Evolutionary conservation across 2,888 invertebrate genomes (phyloP).

Genomic region (Harpalus rufipes): DNA sequence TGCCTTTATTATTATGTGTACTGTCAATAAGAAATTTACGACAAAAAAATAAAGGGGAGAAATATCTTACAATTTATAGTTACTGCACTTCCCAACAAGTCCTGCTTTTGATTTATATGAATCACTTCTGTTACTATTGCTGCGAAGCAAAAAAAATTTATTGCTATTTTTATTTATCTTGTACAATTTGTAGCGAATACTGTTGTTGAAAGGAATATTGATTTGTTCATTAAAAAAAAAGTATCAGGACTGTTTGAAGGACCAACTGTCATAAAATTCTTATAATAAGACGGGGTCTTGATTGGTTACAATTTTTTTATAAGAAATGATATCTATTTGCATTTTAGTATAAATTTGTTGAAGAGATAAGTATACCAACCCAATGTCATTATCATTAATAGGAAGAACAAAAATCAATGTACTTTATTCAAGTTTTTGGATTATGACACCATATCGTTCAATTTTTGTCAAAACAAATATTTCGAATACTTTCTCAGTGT

Average conservation of each 20-base stretch:
- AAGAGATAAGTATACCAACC: too few species aligned
- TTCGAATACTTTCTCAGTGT: too few species aligned
- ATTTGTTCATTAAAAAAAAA: not conserved
- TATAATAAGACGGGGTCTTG: not conserved
- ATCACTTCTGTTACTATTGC: slow-evolving; percentile 14
- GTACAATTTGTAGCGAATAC: not conserved
- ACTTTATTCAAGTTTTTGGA: too few species aligned
- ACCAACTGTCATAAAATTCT: not conserved
- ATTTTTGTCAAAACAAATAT: too few species aligned
- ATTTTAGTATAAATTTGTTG: too few species aligned
- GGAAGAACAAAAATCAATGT: too few species aligned
- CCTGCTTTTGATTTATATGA: slow-evolving; percentile 28
- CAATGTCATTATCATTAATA: too few species aligned
- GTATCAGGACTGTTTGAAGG: not conserved
- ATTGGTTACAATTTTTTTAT: not conserved
- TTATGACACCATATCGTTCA: too few species aligned
- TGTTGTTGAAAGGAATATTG: not conserved
- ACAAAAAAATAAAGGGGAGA: slow-evolving; percentile 13
- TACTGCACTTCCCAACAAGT: slow-evolving; percentile 29
- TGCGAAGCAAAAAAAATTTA: slow-evolving; percentile 3
- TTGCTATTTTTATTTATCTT: slow-evolving; percentile 6
- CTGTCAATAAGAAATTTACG: slow-evolving; percentile 43
- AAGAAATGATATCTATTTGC: too few species aligned
- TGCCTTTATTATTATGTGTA: slow-evolving; percentile 30
- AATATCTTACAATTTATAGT: slow-evolving; percentile 39